Base-by-base conservation (phyloP, 1,140 invertebrate species). In the Adoxophyes honmai region DNA sequence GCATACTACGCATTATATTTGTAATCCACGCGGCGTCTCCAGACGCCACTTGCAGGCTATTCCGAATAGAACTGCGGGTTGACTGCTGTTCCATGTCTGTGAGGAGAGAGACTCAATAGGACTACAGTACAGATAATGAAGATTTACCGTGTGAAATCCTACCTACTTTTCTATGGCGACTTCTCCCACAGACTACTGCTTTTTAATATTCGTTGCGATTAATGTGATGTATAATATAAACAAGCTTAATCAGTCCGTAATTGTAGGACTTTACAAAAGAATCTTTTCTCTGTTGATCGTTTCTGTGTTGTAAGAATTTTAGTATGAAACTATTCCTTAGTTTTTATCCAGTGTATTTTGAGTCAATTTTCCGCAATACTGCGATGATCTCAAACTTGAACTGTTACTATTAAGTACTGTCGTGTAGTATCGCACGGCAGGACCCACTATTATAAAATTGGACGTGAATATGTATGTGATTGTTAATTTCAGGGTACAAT, bases 341-440 rank as follows among this genome's bases (percentile, higher is more conserved):
- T 61, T 55, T 65, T 70, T 65, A 69, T 28, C 52, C 70, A 80
- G 74, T 82, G 80, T 73, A 74, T 76, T 28, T 48, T 78, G 79
- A 81, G 81, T 85, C 75, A 84, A 79, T 82, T 73, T 70, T 80
- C 75, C 67, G 70, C 75, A 72, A 63, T 59, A 66, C 64, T 62
- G 81, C 80, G 70, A 81, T 84, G 85, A 88, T 88, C 85, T 86
- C 82, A 85, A 70, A 78, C 75, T 66, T 73, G 62, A 73, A 70
- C 64, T 74, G 68, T 73, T 75, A 72, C 60, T 73, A 67, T 55
- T 80, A 68, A 62, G 66, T 65, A 59, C 67, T 62, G 55, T 64
- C 57, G 53, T 6, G 21, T 28, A 28, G 2, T 28, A 28, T 28
- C 21, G 34, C 57, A 61, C 48, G 62, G 62, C 59, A 53, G 59